Conservation (phyloP, 1,140 invertebrate species). For the Aphelenchoides besseyi region DNA sequence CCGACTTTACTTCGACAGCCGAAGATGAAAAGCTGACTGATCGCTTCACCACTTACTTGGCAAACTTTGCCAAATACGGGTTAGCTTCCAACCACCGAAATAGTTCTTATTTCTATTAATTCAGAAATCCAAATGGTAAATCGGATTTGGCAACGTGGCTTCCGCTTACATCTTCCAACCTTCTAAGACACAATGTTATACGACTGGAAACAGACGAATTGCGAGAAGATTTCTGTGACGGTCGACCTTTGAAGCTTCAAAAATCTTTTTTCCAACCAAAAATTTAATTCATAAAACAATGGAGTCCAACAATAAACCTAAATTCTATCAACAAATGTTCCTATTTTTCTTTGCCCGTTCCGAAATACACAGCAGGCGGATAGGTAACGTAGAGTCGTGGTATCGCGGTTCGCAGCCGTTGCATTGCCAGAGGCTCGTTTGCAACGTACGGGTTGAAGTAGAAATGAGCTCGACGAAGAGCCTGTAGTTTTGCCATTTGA, state of each 20-base stretch:
- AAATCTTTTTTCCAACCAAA: neutral
- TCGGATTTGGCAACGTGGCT: neutral
- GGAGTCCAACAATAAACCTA: neutral
- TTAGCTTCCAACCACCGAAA: neutral
- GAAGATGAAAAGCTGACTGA: neutral
- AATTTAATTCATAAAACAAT: neutral
- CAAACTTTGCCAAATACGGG: neutral
- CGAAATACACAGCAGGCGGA: slow-evolving; percentile 23
- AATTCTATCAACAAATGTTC: neutral
- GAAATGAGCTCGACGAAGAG: slow-evolving; percentile 37
- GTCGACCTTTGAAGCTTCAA: neutral
- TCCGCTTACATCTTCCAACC: neutral
- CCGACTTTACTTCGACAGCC: neutral
- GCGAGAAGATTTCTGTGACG: neutral
- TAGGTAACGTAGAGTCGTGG: slow-evolving; percentile 23
- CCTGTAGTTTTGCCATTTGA: slow-evolving; percentile 42
- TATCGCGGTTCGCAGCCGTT: neutral
- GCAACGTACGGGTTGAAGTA: slow-evolving; percentile 32
- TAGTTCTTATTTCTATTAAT: neutral
- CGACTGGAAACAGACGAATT: neutral
- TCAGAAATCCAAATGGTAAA: neutral
- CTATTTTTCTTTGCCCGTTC: slow-evolving; percentile 23
- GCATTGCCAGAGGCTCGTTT: neutral
- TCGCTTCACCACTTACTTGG: neutral
- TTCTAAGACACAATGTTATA: neutral